Percentiles rank a stretch among this genome's conserved stretches.
These are phyloP conservation scores for Habrosyne pyritoides DNA, from an alignment of 2,888 invertebrate species.

Conservation along the genomic window DNA sequence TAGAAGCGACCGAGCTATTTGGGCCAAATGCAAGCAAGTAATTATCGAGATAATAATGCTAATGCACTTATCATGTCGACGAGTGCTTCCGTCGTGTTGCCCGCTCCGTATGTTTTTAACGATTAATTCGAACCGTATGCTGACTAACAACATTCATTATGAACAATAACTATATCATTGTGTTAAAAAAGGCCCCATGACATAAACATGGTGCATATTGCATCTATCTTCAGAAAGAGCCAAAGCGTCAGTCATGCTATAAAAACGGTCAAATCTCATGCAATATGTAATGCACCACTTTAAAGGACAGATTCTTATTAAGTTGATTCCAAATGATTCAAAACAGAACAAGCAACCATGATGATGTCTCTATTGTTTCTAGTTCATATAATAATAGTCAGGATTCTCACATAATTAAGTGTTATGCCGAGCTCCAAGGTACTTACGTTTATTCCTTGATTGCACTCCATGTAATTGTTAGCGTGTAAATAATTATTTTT, in stretches of 20 bases:
- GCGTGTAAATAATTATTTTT: conserved; percentile 56
- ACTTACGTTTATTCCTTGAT: conserved; percentile 41
- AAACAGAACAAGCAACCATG: no score
- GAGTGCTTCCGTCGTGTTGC: conserved; percentile 73
- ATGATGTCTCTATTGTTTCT: no score
- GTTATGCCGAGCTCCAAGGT: neutral
- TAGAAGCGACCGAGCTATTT: conserved; percentile 73
- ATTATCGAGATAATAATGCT: conserved; percentile 83
- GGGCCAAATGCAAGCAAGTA: conserved; percentile 81
- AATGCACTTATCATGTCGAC: conserved; percentile 82
- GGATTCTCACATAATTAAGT: neutral
- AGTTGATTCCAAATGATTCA: no score
- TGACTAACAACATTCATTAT: neutral
- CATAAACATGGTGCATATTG: no score
- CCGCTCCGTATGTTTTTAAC: conserved; percentile 50
- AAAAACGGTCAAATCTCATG: no score
- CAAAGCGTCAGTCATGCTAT: no score
- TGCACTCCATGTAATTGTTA: conserved; percentile 36
- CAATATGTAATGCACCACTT: no score
- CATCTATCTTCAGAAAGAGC: no score
- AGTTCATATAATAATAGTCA: neutral
- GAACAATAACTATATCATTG: no score
- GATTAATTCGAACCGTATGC: conserved; percentile 48
- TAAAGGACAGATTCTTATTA: no score
- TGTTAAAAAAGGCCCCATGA: no score